Base-by-base conservation (phyloP, 2,113 vertebrate species). In the Oreotrochilus melanogaster region DNA sequence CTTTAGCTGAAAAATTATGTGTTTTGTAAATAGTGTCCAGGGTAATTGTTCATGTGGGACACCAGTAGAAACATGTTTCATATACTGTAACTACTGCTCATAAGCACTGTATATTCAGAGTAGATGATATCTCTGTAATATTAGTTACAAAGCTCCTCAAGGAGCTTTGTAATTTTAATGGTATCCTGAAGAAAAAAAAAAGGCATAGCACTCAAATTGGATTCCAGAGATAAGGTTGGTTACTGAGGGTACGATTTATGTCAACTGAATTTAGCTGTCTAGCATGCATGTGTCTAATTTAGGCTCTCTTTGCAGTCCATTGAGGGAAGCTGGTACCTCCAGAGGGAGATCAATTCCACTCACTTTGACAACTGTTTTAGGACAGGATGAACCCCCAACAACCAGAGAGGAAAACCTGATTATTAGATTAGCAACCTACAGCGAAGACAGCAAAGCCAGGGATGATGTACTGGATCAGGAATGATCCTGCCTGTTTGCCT, bases 1-100 rank as follows among this genome's bases (percentile, higher is more conserved):
- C 62, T 91, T 92, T 95, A 89, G 43, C 83, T 93, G 74, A 92
- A 95, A 96, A 95, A 94, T 96, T 89, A 86, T 92, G 84, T 96
- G 89, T 96, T 97, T 96, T 88, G 91, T 95, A 97, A 97, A 97
- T 95, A 97, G 96, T 96, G 80, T 93, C 80, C 83, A 50, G 39
- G 19, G 78, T 95, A 95, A 95, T 93, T 89, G 85, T 89, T 96
- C 96, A 93, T 84, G 71, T 89, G 93, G 88, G 91, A 96, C 45
- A 48, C 43, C 67, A 95, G 91, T n/a, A 86, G 89, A 97, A 96
- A 88, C 35, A 88, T 61, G 51, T 84, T 96, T 93, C 78, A 88
- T 53, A 80, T 96, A 94, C 42, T 84, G 64, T 75, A 90, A 64
- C 88, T 94, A 83, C 88, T 88, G 88, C 62, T 80, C 87, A 86